Evolutionary conservation across 1,140 invertebrate species (phyloP).

Genomic region (Conus betulinus): DNA sequence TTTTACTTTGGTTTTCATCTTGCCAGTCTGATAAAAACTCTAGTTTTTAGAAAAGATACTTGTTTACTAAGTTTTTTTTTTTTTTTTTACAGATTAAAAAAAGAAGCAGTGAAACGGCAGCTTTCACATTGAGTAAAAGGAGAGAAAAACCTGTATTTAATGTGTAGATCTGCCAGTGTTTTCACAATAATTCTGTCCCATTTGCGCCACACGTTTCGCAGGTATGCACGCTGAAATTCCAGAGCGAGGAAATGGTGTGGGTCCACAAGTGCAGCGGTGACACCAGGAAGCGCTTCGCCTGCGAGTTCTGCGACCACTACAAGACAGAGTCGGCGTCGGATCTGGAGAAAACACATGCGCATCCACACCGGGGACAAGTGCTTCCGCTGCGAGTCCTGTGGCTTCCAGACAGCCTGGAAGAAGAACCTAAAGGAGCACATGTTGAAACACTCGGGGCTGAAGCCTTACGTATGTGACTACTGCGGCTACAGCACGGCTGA

Average conservation of each 20-base stretch:
- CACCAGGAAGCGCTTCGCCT: conserved; percentile 48
- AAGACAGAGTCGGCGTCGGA: conserved; percentile 49
- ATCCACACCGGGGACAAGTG: conserved; percentile 51
- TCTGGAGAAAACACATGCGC: conserved; percentile 68
- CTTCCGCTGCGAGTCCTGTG: conserved; percentile 45
- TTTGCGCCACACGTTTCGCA: not conserved
- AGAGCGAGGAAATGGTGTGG: conserved; percentile 47
- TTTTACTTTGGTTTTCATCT: no score
- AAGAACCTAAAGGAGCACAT: conserved; percentile 60
- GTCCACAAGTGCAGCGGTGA: conserved; percentile 54
- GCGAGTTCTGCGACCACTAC: conserved; percentile 55
- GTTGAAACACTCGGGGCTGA: conserved; percentile 59
- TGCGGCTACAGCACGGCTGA: conserved; percentile 55
- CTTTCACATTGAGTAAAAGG: no score
- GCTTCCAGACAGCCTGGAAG: conserved; percentile 51
- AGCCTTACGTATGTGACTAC: conserved; percentile 58
- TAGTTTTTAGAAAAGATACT: no score
- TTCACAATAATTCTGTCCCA: no score
- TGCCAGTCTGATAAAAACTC: no score
- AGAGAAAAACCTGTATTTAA: no score
- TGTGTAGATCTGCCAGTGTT: no score
- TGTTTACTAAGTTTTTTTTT: no score
- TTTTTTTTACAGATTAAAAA: no score
- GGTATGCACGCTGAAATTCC: conserved; percentile 50
- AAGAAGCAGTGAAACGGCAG: no score